Percentiles rank a stretch among this genome's conserved stretches.
phyloP scores from a whole-genome alignment of 2,797 vertebrate genomes.

The Premnoplex brunnescens region DNA sequence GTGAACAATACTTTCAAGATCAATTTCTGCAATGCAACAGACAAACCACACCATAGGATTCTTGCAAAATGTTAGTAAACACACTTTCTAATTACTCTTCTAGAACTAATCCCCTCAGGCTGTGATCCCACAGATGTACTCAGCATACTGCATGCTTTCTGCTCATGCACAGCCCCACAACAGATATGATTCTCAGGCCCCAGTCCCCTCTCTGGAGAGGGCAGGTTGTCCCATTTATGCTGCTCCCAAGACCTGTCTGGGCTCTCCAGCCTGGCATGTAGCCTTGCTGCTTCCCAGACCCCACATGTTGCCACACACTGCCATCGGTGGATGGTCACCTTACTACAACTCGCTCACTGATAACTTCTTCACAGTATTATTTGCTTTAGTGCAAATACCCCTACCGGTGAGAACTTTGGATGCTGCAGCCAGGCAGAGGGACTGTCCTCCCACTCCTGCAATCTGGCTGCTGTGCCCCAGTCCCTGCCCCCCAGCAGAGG shows the following conservation, averaged over 20 bases:
- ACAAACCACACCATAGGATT: background rate
- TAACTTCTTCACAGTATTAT: background rate
- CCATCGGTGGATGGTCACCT: background rate
- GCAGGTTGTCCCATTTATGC: background rate
- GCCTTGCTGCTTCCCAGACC: background rate
- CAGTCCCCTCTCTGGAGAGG: background rate
- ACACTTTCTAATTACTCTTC: background rate
- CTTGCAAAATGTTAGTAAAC: background rate
- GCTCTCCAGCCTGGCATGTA: background rate
- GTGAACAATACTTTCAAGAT: background rate
- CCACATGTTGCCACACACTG: background rate
- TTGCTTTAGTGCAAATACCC: background rate
- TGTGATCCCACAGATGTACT: background rate
- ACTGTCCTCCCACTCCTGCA: background rate
- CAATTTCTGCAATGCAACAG: background rate
- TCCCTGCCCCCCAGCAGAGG: too few species aligned
- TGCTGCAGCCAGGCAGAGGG: background rate
- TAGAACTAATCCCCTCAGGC: background rate
- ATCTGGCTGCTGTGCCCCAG: accelerated
- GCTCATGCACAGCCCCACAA: background rate
- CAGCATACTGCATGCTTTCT: background rate
- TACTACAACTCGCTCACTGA: background rate
- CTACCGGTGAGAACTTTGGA: accelerated
- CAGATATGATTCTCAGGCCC: background rate
- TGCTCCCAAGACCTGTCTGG: accelerated